A percentile compares a stretch with the other conserved stretches of the same genome.
phyloP scores from a whole-genome alignment of 30 jellyfish, hydroid and myxozoan genomes.

The Turritopsis rubra region DNA sequence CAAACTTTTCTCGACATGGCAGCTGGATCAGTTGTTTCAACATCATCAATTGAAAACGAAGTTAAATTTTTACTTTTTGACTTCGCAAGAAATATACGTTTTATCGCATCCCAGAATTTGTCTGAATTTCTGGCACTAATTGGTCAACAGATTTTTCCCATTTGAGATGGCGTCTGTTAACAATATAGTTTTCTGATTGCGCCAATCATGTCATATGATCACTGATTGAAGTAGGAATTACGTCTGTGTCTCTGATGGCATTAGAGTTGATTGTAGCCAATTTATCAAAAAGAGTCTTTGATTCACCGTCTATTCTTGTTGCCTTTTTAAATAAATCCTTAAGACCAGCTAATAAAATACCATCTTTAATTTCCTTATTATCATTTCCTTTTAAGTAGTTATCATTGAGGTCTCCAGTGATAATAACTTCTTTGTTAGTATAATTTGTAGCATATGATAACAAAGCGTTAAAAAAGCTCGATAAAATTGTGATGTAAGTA shows the following conservation, averaged over 20 bases:
- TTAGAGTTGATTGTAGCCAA: background rate
- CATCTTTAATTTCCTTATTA: background rate
- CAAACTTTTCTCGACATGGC: background rate
- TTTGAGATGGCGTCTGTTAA: constrained; percentile 10
- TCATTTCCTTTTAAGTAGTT: no score
- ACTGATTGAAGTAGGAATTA: constrained; percentile 16
- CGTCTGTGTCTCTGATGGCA: constrained; percentile 7
- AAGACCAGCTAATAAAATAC: background rate
- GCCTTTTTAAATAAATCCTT: constrained; percentile 7
- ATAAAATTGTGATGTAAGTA: constrained; percentile 39
- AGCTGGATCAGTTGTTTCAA: background rate
- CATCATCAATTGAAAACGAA: background rate
- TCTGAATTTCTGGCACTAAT: constrained; percentile 20
- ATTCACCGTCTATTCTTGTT: constrained; percentile 10
- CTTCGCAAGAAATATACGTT: background rate
- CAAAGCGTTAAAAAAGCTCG: constrained; percentile 22
- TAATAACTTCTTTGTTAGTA: constrained; percentile 13
- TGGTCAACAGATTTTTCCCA: no score
- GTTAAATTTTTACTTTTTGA: background rate
- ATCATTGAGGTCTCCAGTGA: no score
- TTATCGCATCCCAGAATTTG: background rate
- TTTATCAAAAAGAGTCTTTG: background rate
- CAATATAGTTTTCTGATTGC: constrained; percentile 31
- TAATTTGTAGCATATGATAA: constrained; percentile 42
- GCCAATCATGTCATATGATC: constrained; percentile 42